phyloP scores from a whole-genome alignment of 2,888 invertebrate genomes.

The Osmoderma eremita region DNA sequence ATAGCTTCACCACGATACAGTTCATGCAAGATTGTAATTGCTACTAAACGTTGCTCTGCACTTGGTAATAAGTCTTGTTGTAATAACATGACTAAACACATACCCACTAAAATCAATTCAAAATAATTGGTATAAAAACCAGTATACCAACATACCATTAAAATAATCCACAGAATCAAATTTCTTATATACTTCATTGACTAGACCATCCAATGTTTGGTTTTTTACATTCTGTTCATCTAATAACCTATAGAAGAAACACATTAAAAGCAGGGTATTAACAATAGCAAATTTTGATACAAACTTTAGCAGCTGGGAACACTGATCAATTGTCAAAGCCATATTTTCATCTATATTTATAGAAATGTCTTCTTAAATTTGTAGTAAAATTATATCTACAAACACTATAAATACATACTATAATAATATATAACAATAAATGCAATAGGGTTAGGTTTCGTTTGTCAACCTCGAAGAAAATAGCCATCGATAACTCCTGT shows the following conservation, averaged over 20 bases:
- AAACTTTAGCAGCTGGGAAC: constrained; percentile 65
- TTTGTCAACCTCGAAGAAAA: too few species aligned
- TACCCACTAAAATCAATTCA: constrained; percentile 68
- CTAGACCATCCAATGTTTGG: constrained; percentile 80
- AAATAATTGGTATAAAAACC: constrained; percentile 44
- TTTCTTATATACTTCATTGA: constrained; percentile 79
- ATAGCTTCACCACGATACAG: constrained; percentile 76
- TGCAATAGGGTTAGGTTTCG: too few species aligned
- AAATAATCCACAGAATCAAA: constrained; percentile 83
- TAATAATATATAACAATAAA: too few species aligned
- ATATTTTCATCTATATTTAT: constrained; percentile 51
- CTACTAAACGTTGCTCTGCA: constrained; percentile 74
- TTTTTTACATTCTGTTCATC: constrained; percentile 79
- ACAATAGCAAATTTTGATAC: constrained; percentile 12
- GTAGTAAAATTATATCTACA: too few species aligned
- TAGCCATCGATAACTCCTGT: too few species aligned
- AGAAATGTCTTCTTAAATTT: too few species aligned
- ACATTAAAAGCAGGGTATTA: not conserved
- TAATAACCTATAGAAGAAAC: constrained; percentile 67
- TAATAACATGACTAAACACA: constrained; percentile 71
- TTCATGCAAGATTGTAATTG: constrained; percentile 75
- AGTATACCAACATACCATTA: constrained; percentile 66
- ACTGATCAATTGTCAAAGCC: constrained; percentile 66
- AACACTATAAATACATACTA: too few species aligned
- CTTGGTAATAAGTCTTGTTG: constrained; percentile 76